Evolutionary conservation across 2,888 invertebrate species (phyloP).

Genomic region (Eupithecia insigniata): DNA sequence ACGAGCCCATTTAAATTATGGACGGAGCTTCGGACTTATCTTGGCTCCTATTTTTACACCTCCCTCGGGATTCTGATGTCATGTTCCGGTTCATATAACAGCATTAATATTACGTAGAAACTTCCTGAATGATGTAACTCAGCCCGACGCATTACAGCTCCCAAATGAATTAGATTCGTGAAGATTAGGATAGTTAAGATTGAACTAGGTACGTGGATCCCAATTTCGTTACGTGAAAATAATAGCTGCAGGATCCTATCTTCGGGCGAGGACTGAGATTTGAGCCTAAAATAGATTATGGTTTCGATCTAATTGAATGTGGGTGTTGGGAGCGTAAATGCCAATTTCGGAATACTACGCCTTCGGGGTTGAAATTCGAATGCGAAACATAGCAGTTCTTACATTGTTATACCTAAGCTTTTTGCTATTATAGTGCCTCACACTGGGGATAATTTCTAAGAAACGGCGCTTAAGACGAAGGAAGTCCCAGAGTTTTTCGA

Average conservation of each 20-base stretch:
- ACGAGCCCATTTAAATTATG: constrained; percentile 48
- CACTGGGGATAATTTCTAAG: too few relatives aligned
- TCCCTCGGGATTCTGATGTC: constrained; percentile 47
- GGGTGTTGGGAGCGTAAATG: constrained; percentile 32
- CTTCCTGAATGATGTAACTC: constrained; percentile 49
- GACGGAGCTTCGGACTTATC: constrained; percentile 38
- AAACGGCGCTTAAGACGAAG: too few relatives aligned
- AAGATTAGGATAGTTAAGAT: constrained; percentile 28
- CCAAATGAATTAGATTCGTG: constrained; percentile 41
- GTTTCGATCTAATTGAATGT: constrained; percentile 36
- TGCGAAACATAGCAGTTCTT: not conserved
- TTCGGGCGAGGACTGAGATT: constrained; percentile 29
- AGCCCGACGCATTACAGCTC: constrained; percentile 43
- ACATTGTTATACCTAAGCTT: too few relatives aligned
- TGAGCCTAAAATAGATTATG: constrained; percentile 35
- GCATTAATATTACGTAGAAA: constrained; percentile 53
- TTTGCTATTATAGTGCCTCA: too few relatives aligned
- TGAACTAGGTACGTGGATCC: constrained; percentile 18
- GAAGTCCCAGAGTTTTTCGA: too few relatives aligned
- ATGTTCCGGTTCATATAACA: constrained; percentile 45
- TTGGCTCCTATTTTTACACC: constrained; percentile 49
- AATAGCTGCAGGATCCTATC: constrained; percentile 29
- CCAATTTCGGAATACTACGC: constrained; percentile 30
- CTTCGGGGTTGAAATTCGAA: constrained; percentile 17
- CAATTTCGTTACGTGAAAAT: constrained; percentile 34